Base-by-base conservation (phyloP, 2,888 invertebrate species). In the Epinotia nisella region DNA sequence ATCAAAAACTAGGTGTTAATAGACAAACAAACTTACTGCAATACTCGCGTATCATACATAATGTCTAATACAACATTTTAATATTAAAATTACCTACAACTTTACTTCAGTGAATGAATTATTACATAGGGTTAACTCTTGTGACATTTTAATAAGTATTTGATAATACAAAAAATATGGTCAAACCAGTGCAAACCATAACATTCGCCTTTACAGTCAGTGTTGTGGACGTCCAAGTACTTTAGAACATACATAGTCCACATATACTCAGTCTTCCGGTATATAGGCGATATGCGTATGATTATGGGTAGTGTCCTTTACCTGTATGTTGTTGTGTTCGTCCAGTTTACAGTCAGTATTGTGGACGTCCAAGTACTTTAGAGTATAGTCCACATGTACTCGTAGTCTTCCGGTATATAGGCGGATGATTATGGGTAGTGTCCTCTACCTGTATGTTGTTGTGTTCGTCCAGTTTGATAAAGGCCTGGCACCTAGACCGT, bases 351-450 rank as follows among this genome's bases (percentile, higher is more conserved):
- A n/a, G n/a, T n/a, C n/a, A n/a, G n/a, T n/a, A n/a, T n/a, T 45
- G 45, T 15, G 45, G 45, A 3, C 45, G 45, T 4, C 45, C 45
- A 45, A 45, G 45, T 15, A 45, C 45, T 45, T 45, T 45, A 45
- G 45, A 45, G 4, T 45, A 45, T 45, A 45, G 4, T 45, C 45
- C 45, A 45, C 45, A 45, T 1, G n/a, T n/a, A n/a, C n/a, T n/a
- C n/a, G 49, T 49, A 15, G 49, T 49, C n/a, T 49, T 49, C 49
- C 7, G 49, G n/a, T 49, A 49, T 62, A 41, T 13, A 75, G 79
- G 2, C 79, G 80, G 65, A 53, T 80, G 81, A 35, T 75, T 79
- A 64, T 82, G 81, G 0, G 66, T 65, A 4, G 74, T 74, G 17
- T 74, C 58, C 2, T 75, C 78, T 15, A 55, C 51, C 0, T 71